phyloP scores from a whole-genome alignment of 2,797 vertebrate genomes.

The Merluccius polli region DNA sequence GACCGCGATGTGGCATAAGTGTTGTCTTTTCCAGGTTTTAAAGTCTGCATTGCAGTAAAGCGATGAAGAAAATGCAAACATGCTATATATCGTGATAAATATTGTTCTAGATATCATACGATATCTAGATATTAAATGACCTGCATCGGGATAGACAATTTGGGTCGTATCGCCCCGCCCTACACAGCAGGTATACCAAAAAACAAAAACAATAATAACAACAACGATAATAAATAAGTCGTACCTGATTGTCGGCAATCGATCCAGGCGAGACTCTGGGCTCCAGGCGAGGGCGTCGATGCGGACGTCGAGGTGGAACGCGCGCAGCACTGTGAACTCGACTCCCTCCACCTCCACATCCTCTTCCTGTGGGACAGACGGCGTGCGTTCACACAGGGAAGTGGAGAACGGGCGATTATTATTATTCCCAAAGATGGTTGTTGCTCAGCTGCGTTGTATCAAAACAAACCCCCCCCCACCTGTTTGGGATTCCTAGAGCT shows the following conservation, averaged over 20 bases:
- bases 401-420: too few species aligned
- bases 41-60: too few species aligned
- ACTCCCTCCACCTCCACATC: slow-evolving; percentile 84
- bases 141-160: too few species aligned
- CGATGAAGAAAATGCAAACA: too few species aligned
- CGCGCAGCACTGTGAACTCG: slow-evolving; percentile 82
- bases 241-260: slow-evolving; percentile 86
- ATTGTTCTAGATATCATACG: too few species aligned
- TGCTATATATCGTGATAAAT: background rate
- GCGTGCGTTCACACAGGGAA: slow-evolving; percentile 1
- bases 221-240: background rate
- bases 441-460: background rate
- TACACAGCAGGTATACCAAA: background rate
- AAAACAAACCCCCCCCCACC: background rate
- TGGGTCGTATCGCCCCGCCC: background rate
- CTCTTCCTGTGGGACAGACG: slow-evolving; percentile 79
- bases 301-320: slow-evolving; percentile 83
- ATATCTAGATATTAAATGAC: background rate
- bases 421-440: background rate
- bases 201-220: background rate
- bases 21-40: too few species aligned
- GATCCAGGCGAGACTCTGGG: slow-evolving; percentile 86
- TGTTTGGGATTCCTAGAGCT: too few species aligned
- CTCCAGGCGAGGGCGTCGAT: slow-evolving; percentile 93
- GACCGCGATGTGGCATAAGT: too few species aligned